Conservation (phyloP, 2,113 vertebrate species). For the Cettia cetti region DNA sequence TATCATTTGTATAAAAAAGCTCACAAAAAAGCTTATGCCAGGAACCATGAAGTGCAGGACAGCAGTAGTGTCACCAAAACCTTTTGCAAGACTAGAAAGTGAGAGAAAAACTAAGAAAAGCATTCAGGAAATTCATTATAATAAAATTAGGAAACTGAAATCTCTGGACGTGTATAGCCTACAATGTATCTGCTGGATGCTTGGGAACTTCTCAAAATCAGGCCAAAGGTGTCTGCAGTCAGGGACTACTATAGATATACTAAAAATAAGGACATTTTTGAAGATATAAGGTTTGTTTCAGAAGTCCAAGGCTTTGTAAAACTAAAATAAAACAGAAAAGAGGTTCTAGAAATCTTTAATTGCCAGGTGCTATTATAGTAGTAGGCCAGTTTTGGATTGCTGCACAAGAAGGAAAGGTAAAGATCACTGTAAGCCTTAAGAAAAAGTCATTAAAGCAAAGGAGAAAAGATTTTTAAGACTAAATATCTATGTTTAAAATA, state of each 20-base stretch:
- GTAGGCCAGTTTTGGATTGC: neutral
- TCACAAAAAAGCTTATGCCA: neutral
- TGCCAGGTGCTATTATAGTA: neutral
- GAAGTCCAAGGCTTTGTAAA: neutral
- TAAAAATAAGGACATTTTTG: neutral
- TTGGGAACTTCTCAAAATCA: neutral
- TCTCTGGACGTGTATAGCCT: neutral
- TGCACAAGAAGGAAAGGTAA: neutral
- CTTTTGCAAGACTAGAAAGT: neutral
- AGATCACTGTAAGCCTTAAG: neutral
- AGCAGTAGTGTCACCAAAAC: neutral
- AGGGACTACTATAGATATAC: neutral
- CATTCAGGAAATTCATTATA: neutral
- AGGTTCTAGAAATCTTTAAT: neutral
- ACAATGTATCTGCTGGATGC: rapidly evolving
- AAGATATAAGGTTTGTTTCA: neutral
- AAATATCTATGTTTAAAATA: neutral
- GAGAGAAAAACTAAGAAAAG: neutral
- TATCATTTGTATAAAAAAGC: neutral
- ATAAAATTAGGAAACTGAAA: neutral
- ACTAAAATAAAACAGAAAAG: neutral
- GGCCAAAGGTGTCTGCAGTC: neutral
- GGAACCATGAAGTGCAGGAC: neutral
- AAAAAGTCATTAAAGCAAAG: neutral
- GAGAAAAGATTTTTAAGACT: neutral